Base-by-base conservation (phyloP, 2,113 vertebrate species). In the Phrynosoma platyrhinos region DNA sequence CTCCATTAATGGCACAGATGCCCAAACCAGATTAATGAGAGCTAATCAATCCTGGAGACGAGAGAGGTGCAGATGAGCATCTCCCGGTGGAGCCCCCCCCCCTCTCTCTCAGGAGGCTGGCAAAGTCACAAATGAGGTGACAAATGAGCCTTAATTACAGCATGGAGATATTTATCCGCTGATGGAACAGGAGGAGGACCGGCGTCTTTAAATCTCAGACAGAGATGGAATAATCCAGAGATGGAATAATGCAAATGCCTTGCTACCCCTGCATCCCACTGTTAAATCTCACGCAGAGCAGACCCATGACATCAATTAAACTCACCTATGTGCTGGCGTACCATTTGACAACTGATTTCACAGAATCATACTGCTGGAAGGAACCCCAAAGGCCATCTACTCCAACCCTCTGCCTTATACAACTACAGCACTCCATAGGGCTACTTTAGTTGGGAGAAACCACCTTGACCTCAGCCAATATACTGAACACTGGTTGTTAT, bases 201-300 rank as follows among this genome's bases (percentile, higher is more conserved):
- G 42, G 0, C 23, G 66, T 30, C 53, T 71, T 84, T 47, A 12
- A 78, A 52, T 52, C 42, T 0, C 5, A 0, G 0, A 8, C 81
- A 25, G 0, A 1, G 4, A 36, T 0, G 64, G 30, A 72, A 21
- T 68, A 76, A 1, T 64, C 62, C 55, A 1, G 52, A 40, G 0
- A 3, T 25, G 47, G 47, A 47, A 47, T 47, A 47, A 47, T 53
- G 36, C 36, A 36, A 36, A 36, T 36, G 23, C 77, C 12, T 1
- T 1, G 0, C 0, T 0, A 9, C 6, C 25, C 9, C 76, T 52
- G 42, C 58, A 18, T 18, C 58, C 13, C 58, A 18, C 13, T 62
- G 58, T 62, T 12, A 62, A 62, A 62, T 62, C 13, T 3, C 58
- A 62, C 14, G 58, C 58, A 16, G 58, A 62, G 14, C 1, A 62